Base-by-base conservation (phyloP, 1,140 invertebrate species). In the Littorina saxatilis region DNA sequence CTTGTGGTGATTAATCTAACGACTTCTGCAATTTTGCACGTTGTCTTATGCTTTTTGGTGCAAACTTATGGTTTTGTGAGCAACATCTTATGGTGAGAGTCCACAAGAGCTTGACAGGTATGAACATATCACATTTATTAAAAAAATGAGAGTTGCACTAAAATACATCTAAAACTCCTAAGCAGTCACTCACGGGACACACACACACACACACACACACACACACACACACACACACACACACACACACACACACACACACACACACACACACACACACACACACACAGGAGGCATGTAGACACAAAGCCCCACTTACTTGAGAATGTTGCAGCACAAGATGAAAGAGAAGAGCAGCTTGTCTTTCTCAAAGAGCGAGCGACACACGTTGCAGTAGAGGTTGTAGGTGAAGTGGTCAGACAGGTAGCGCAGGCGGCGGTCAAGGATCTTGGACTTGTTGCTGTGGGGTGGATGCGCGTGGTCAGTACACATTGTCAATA, bases 331-430 rank as follows among this genome's bases (percentile, higher is more conserved):
- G 66, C 90, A 88, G 84, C 92, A 93, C 27, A 92, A 87, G 83
- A 91, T 78, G 78, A 92, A 92, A 68, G 91, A 92, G 84, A 92
- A 92, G 39, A 92, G 86, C 55, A 92, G 86, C 83, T 92, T 92
- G 86, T 92, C 90, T 86, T 91, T 91, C 83, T 92, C 91, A 86
- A 92, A 92, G 61, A 92, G 85, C 55, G 91, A 92, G 11, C 92
- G 87, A 80, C 91, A 91, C 29, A 93, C 89, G 87, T 92, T 93
- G 84, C 88, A 88, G 84, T 89, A 90, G 27, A 90, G 81, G 83
- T 87, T 89, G 83, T 91, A 92, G 58, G 91, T 91, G 85, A 93
- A 93, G 83, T 93, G 91, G 80, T 93, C 91, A 58, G 91, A 90
- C 43, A 92, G 85, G 82, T 92, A 92, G 39, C 89, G 87, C 47